Conservation (phyloP, 1,140 invertebrate species). For the Uloborus diversus region DNA sequence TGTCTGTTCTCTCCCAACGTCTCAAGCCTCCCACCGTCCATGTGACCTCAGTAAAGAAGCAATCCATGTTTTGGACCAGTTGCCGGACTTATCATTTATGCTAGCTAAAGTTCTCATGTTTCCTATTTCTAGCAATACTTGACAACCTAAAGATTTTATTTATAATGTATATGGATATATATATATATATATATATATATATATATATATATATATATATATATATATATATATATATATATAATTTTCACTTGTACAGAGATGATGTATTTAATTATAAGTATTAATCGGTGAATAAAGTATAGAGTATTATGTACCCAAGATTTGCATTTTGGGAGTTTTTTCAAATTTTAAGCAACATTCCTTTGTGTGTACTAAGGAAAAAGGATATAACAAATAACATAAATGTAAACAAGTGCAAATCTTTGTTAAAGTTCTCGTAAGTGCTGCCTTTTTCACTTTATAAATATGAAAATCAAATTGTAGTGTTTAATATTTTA, state of each 20-base stretch:
- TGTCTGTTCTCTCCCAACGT: constrained; percentile 15
- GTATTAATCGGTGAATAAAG: too few relatives aligned
- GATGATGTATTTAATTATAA: background rate
- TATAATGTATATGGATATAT: constrained; percentile 21
- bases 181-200: constrained; percentile 24
- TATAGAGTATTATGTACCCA: too few relatives aligned
- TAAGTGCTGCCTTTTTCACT: too few relatives aligned
- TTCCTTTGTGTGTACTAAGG: too few relatives aligned
- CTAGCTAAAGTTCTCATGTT: constrained; percentile 59
- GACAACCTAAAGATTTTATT: too few relatives aligned
- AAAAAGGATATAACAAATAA: too few relatives aligned
- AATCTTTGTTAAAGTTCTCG: too few relatives aligned
- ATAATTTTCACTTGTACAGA: constrained; percentile 1
- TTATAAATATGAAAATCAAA: too few relatives aligned
- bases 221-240: constrained; percentile 17
- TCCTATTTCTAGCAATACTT: constrained; percentile 54
- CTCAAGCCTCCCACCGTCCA: constrained; percentile 40
- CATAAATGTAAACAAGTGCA: too few relatives aligned
- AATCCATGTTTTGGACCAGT: constrained; percentile 54
- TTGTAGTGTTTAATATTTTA: too few relatives aligned
- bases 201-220: constrained; percentile 3
- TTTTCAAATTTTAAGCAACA: too few relatives aligned
- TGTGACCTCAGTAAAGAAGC: constrained; percentile 58
- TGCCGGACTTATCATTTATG: constrained; percentile 59
- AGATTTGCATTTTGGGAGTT: too few relatives aligned